Evolutionary conservation across 2,113 vertebrate species (phyloP).

Genomic region (Clarias gariepinus): DNA sequence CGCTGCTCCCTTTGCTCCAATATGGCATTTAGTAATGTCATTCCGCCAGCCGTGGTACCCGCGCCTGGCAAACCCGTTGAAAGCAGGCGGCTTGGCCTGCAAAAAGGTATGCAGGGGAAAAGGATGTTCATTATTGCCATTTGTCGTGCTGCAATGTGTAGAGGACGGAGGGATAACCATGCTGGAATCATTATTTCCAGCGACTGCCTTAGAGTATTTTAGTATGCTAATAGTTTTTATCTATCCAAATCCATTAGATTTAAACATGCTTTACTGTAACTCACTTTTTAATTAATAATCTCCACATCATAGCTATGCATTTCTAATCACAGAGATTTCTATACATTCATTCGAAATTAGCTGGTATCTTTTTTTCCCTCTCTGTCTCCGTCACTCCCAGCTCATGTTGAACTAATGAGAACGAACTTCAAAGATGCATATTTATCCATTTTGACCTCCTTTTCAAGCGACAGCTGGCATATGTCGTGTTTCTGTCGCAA

Average conservation of each 20-base stretch:
- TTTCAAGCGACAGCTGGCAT: conserved; percentile 57
- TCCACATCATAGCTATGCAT: not conserved
- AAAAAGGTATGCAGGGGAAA: conserved; percentile 38
- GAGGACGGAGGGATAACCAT: conserved; percentile 13
- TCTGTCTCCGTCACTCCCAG: conserved; percentile 20
- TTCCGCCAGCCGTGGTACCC: conserved; percentile 33
- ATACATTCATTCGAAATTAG: conserved; percentile 40
- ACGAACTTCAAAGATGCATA: conserved; percentile 55
- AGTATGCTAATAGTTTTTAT: not conserved
- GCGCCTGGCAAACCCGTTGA: conserved; percentile 39
- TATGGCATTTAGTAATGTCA: conserved; percentile 56
- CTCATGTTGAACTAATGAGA: conserved; percentile 52
- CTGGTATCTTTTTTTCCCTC: not conserved
- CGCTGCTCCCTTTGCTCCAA: conserved; percentile 46
- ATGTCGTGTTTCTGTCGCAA: conserved; percentile 51
- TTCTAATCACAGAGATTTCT: conserved; percentile 33
- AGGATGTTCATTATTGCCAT: conserved; percentile 44
- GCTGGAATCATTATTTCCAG: conserved; percentile 18
- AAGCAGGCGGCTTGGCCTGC: conserved; percentile 39
- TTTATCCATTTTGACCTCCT: conserved; percentile 55
- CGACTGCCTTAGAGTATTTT: not conserved
- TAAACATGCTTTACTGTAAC: not conserved
- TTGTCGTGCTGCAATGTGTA: conserved; percentile 35
- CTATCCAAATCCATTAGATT: not conserved
- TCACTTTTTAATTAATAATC: not conserved